Evolutionary conservation across 2,888 invertebrate species (phyloP).

Genomic region (Tachina grossa): DNA sequence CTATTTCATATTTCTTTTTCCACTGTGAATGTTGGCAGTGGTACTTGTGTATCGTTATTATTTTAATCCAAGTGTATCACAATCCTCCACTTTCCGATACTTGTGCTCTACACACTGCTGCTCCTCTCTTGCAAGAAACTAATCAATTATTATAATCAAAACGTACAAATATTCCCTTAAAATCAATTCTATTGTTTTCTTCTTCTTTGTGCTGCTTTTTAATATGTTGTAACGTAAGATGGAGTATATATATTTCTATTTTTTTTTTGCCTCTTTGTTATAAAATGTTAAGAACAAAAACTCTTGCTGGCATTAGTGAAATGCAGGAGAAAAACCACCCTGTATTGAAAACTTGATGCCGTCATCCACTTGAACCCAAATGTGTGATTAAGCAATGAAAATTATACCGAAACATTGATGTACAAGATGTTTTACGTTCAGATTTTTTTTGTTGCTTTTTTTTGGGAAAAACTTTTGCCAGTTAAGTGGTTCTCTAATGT

Average conservation of each 20-base stretch:
- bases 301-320: neutral
- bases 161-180: slow-evolving; percentile 21
- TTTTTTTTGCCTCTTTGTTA: neutral
- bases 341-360: slow-evolving; percentile 4
- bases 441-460: neutral
- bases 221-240: slow-evolving; percentile 34
- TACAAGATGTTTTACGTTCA: slow-evolving; percentile 52
- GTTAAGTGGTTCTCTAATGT: slow-evolving; percentile 3
- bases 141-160: slow-evolving; percentile 35
- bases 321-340: slow-evolving; percentile 19
- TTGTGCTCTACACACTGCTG: neutral
- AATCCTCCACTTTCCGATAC: slow-evolving; percentile 1
- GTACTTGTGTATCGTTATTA: slow-evolving; percentile 12
- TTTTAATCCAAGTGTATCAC: slow-evolving; percentile 2
- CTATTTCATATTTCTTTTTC: neutral
- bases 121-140: slow-evolving; percentile 1
- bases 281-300: slow-evolving; percentile 39
- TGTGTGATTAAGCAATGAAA: slow-evolving; percentile 52
- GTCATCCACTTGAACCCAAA: slow-evolving; percentile 12
- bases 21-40: neutral
- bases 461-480: slow-evolving; percentile 13
- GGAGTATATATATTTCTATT: slow-evolving; percentile 48
- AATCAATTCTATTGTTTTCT: slow-evolving; percentile 28
- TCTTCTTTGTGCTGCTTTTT: neutral
- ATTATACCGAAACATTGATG: slow-evolving; percentile 49